A percentile compares a stretch with the other conserved stretches of the same genome.
Evolutionary conservation across 2,113 vertebrate species (phyloP).

Genomic region (Melanotaenia duboulayi): DNA sequence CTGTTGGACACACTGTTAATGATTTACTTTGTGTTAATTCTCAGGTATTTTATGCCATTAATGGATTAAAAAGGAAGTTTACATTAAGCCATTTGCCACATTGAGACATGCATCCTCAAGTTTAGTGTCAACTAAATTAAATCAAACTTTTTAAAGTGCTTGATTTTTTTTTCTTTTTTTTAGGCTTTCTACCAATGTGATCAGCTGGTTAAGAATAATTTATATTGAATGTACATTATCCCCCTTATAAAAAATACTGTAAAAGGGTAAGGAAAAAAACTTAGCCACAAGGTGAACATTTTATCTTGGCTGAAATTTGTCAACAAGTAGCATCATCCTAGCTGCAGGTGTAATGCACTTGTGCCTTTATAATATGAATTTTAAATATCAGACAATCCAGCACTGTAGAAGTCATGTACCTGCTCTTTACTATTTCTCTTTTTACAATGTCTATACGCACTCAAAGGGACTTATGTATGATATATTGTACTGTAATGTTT

Average conservation of each 20-base stretch:
- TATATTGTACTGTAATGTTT: background rate
- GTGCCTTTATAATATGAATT: slow-evolving; percentile 55
- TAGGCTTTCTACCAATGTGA: background rate
- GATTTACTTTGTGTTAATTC: slow-evolving; percentile 37
- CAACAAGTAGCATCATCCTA: slow-evolving; percentile 6
- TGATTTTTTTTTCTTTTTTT: no score
- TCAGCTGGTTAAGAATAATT: background rate
- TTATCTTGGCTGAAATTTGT: background rate
- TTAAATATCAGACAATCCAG: slow-evolving; percentile 19
- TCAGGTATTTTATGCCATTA: slow-evolving; percentile 50
- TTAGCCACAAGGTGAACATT: background rate
- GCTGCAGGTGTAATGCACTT: slow-evolving; percentile 15
- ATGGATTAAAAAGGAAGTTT: slow-evolving; percentile 14
- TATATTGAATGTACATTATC: background rate
- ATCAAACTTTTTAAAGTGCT: background rate
- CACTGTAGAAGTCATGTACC: background rate
- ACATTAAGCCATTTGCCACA: background rate
- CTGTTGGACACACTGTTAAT: slow-evolving; percentile 8
- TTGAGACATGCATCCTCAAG: background rate
- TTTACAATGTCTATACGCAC: background rate
- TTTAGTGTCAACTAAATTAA: background rate
- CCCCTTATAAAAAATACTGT: background rate
- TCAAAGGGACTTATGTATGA: slow-evolving; percentile 32
- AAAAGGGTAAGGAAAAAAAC: background rate
- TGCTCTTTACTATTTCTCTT: slow-evolving; percentile 8